phyloP scores from a whole-genome alignment of 1,140 invertebrate genomes.

The Megathymus violae region DNA sequence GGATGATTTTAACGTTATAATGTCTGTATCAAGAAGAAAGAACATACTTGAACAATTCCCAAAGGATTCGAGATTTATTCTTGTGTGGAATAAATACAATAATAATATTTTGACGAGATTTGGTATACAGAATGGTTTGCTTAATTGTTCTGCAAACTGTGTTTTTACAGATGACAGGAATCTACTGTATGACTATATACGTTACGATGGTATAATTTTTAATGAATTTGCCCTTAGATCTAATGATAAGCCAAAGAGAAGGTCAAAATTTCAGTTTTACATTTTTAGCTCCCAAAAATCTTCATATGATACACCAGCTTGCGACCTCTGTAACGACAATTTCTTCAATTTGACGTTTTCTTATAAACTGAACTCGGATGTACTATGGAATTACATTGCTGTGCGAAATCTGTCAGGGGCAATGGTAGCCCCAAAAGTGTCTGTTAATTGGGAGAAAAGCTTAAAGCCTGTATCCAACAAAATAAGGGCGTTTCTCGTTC shows the following conservation, averaged over 20 bases:
- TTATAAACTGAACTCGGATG: conserved; percentile 87
- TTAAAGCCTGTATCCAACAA: conserved; percentile 38
- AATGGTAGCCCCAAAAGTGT: conserved; percentile 57
- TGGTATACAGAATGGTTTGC: conserved; percentile 23
- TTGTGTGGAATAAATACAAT: conserved; percentile 40
- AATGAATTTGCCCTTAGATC: conserved; percentile 40
- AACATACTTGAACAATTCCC: conserved; percentile 3
- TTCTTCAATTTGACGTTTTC: conserved; percentile 87
- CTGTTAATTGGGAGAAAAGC: conserved; percentile 48
- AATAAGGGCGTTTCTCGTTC: conserved; percentile 55
- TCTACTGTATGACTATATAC: conserved; percentile 43
- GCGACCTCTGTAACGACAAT: conserved; percentile 52
- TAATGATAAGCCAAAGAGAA: conserved; percentile 37
- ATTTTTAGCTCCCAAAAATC: conserved; percentile 66
- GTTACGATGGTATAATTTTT: conserved; percentile 66
- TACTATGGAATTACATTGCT: conserved; percentile 82
- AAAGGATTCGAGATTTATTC: conserved; percentile 37
- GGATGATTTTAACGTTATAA: conserved; percentile 22
- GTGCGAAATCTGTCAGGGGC: conserved; percentile 53
- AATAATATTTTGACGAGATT: conserved; percentile 14
- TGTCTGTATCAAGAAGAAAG: conserved; percentile 6
- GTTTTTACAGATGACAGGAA: conserved; percentile 45
- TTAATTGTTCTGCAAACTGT: conserved; percentile 47
- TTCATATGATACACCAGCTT: conserved; percentile 46
- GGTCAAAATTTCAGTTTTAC: conserved; percentile 58